phyloP scores from a whole-genome alignment of 2,888 invertebrate genomes.

The Teleogryllus oceanicus region DNA sequence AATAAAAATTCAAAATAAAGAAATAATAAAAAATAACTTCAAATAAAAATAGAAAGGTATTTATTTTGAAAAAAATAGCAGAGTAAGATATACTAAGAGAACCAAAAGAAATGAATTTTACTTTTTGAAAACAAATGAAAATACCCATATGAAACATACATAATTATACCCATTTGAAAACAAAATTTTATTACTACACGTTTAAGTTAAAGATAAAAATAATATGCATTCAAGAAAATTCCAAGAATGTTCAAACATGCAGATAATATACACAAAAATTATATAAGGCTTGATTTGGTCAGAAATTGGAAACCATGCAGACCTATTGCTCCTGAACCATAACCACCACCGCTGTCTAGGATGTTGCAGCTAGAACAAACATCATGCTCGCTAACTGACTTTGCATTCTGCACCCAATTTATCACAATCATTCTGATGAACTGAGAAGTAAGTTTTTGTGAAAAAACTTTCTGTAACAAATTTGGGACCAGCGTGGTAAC shows the following conservation, averaged over 20 bases:
- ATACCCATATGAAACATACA: too few species aligned
- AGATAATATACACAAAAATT: background rate
- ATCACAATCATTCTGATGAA: too few species aligned
- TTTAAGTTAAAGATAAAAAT: background rate
- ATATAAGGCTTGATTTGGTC: background rate
- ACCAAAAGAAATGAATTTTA: background rate
- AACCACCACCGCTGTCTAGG: background rate
- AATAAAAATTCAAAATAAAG: slow-evolving; percentile 22
- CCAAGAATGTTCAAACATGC: background rate
- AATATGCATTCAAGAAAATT: background rate
- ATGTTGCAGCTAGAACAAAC: background rate
- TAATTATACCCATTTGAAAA: too few species aligned
- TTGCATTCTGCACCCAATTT: too few species aligned
- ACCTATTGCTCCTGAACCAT: background rate
- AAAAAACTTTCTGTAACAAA: background rate
- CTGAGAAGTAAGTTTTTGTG: too few species aligned
- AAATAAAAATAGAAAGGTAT: background rate
- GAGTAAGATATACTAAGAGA: background rate
- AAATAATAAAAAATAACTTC: slow-evolving; percentile 21
- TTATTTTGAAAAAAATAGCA: background rate
- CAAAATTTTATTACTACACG: too few species aligned
- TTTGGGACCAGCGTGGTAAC: slow-evolving; percentile 1
- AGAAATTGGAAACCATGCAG: background rate
- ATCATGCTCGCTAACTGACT: background rate
- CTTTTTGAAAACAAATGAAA: too few species aligned